Percentiles rank a stretch among this genome's conserved stretches.
Conservation (phyloP, 2,888 invertebrate species). For the Melipona bicolor region DNA sequence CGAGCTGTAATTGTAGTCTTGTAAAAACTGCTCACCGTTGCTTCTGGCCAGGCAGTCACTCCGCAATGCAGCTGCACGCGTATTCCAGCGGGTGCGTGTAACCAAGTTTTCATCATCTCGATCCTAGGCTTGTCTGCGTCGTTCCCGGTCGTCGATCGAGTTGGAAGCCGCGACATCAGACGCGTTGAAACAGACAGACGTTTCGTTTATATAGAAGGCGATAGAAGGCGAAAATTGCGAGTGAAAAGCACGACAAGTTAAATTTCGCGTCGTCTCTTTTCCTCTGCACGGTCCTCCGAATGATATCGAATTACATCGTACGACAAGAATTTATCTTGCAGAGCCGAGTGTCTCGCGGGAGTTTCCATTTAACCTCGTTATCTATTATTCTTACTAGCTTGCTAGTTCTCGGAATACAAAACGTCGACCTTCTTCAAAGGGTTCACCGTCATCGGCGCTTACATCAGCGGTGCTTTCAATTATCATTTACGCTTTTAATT, state of each 20-base stretch:
- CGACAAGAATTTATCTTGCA: background rate
- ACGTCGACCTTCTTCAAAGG: background rate
- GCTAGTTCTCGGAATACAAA: background rate
- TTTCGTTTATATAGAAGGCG: background rate
- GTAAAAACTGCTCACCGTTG: constrained; percentile 85
- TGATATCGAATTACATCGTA: background rate
- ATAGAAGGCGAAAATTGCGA: background rate
- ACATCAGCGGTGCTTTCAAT: constrained; percentile 18
- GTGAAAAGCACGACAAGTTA: background rate
- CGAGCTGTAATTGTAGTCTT: constrained; percentile 47
- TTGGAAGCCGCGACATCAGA: background rate
- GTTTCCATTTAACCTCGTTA: background rate
- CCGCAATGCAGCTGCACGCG: constrained; percentile 89
- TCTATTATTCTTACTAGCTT: background rate
- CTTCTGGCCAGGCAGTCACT: constrained; percentile 89
- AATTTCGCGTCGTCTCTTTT: background rate
- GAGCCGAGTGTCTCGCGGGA: background rate
- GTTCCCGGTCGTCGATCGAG: constrained; percentile 1
- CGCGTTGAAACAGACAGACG: background rate
- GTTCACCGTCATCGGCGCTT: background rate
- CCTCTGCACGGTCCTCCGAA: background rate
- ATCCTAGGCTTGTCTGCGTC: constrained; percentile 90
- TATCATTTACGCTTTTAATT: background rate
- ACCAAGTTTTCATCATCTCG: constrained; percentile 87
- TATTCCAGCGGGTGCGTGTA: constrained; percentile 90